A percentile compares a stretch with the other conserved stretches of the same genome.
phyloP scores from a whole-genome alignment of 2,113 vertebrate genomes.

The Gorsachius goisagi region DNA sequence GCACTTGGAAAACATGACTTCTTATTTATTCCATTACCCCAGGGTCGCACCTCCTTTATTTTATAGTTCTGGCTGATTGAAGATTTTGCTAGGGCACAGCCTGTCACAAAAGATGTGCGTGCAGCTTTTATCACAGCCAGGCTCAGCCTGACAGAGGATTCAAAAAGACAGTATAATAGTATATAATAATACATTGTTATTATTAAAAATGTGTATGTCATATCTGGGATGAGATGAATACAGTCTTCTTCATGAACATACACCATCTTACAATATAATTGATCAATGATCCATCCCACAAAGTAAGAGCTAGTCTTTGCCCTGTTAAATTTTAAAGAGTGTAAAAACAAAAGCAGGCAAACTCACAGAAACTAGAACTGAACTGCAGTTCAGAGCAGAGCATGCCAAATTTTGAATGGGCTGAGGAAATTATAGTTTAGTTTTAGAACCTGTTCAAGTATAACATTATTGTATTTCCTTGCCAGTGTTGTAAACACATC shows the following conservation, averaged over 20 bases:
- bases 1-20: neutral
- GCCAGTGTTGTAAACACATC: neutral
- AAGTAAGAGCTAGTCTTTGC: neutral
- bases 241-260: neutral
- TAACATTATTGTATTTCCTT: neutral
- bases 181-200: neutral
- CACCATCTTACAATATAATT: neutral
- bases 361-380: neutral
- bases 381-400: neutral
- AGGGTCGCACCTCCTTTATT: neutral
- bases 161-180: neutral
- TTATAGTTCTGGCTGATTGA: neutral
- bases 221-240: neutral
- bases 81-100: neutral
- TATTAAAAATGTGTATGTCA: neutral
- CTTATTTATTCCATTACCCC: neutral
- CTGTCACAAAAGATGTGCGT: neutral
- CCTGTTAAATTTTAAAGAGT: neutral
- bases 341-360: neutral
- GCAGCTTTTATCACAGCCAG: neutral
- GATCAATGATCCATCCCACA: neutral
- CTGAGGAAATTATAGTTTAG: neutral
- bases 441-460: constrained; percentile 4
- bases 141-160: neutral
- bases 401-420: neutral